Conservation (phyloP, 2,113 vertebrate species). For the Grallaria varia region DNA sequence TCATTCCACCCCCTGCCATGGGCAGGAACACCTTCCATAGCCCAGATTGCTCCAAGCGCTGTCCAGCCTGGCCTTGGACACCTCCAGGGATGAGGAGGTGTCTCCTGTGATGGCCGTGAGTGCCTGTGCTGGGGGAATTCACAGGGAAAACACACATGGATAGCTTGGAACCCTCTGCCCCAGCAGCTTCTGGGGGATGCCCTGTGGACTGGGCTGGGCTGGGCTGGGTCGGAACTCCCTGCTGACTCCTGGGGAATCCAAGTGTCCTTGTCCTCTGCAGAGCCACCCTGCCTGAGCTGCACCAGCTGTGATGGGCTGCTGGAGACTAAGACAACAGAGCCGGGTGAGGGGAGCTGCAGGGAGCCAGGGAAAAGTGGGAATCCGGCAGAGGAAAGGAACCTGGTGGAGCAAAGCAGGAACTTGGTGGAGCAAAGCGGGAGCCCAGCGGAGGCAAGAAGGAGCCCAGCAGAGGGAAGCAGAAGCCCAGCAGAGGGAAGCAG, state of each 20-base stretch:
- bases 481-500: not conserved
- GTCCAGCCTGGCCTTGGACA: not conserved
- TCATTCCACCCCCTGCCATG: not conserved
- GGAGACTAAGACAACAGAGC: not conserved
- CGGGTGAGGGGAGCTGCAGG: not conserved
- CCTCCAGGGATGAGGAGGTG: not conserved
- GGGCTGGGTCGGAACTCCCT: not conserved
- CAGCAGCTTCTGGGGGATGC: not conserved
- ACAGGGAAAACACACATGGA: not conserved
- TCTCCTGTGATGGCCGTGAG: fast-evolving
- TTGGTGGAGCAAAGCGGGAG: fast-evolving
- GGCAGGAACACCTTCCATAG: not conserved
- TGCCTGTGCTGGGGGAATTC: not conserved
- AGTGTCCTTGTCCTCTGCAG: not conserved
- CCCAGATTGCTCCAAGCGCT: not conserved
- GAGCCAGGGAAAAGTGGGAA: fast-evolving
- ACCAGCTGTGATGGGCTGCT: fast-evolving
- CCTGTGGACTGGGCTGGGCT: not conserved
- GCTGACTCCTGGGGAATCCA: not conserved
- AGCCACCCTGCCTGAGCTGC: fast-evolving
- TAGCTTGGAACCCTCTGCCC: not conserved
- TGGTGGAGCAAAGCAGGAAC: not conserved
- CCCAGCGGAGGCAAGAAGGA: not conserved
- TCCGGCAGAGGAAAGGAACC: not conserved
- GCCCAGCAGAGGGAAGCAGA: not conserved